Percentiles rank a stretch among this genome's conserved stretches.
phyloP scores from a whole-genome alignment of 2,113 vertebrate genomes.

The Amblyornis subalaris region DNA sequence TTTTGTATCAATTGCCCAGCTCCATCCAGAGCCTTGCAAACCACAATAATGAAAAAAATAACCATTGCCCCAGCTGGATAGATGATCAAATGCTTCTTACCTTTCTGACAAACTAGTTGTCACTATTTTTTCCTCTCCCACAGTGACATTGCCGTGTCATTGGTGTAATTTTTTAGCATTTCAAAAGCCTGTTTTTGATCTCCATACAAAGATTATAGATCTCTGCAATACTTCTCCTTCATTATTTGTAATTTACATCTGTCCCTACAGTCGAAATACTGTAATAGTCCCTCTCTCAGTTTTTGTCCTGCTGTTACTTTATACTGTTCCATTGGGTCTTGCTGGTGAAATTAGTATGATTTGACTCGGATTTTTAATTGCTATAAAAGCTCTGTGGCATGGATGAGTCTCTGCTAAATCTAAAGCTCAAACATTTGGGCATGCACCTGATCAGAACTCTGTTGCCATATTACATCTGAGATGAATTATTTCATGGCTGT shows the following conservation, averaged over 20 bases:
- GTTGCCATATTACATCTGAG: background rate
- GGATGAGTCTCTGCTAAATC: background rate
- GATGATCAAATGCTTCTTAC: background rate
- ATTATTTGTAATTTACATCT: slow-evolving; percentile 28
- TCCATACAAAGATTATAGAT: slow-evolving; percentile 16
- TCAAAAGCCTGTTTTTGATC: background rate
- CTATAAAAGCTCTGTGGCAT: background rate
- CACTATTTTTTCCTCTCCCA: background rate
- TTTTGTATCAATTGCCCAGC: background rate
- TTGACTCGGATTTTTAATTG: slow-evolving; percentile 1
- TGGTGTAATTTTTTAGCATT: background rate
- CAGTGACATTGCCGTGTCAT: background rate
- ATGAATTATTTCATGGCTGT: background rate
- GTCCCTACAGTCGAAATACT: background rate
- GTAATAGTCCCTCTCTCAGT: background rate
- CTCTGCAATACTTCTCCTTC: background rate
- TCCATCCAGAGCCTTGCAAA: background rate
- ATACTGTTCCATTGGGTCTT: background rate
- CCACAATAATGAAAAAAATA: background rate
- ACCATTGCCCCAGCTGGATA: background rate
- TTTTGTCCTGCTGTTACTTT: slow-evolving; percentile 11
- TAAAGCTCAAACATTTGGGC: background rate
- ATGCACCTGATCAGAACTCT: fast-evolving
- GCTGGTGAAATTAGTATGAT: background rate
- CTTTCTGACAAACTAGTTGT: slow-evolving; percentile 1